A percentile compares a stretch with the other conserved stretches of the same genome.
These are phyloP conservation scores for Caenorhabditis drosophilae DNA, from an alignment of 2,888 invertebrate species.

Conservation along the genomic window DNA sequence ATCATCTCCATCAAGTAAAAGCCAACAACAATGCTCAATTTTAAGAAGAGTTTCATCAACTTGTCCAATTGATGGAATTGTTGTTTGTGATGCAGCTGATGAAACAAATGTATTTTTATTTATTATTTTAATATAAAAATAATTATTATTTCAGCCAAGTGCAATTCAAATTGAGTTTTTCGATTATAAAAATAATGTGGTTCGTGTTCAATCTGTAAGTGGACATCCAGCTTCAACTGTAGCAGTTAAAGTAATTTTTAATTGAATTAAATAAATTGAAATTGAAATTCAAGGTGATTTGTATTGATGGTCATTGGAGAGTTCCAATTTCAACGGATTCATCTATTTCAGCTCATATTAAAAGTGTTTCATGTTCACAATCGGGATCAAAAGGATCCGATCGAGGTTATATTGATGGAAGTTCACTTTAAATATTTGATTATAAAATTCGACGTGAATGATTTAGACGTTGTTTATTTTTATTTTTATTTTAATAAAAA, in stretches of 20 bases:
- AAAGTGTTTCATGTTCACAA: constrained; percentile 32
- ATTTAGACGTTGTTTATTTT: too few species aligned
- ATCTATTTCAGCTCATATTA: constrained; percentile 2
- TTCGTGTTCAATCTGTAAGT: constrained; percentile 12
- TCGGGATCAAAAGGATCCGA: constrained; percentile 28
- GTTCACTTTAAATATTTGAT: too few species aligned
- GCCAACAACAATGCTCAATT: constrained; percentile 35
- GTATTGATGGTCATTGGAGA: constrained; percentile 21
- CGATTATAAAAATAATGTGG: constrained; percentile 10
- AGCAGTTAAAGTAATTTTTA: too few species aligned
- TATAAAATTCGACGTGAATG: too few species aligned
- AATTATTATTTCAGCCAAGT: constrained; percentile 23
- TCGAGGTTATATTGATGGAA: too few species aligned
- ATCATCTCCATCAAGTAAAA: constrained; percentile 3
- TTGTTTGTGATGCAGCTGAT: constrained; percentile 37
- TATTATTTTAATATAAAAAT: too few species aligned
- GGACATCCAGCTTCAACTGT: constrained; percentile 9
- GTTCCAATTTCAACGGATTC: constrained; percentile 5
- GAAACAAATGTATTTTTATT: constrained; percentile 33
- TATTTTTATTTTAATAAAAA: too few species aligned
- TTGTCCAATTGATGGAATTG: constrained; percentile 38
- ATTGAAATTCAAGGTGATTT: too few species aligned
- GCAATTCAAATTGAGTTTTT: constrained; percentile 21
- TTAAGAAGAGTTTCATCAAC: constrained; percentile 41
- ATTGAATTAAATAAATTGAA: too few species aligned